phyloP scores from a whole-genome alignment of 2,888 invertebrate species.

The Bimastos eiseni region DNA sequence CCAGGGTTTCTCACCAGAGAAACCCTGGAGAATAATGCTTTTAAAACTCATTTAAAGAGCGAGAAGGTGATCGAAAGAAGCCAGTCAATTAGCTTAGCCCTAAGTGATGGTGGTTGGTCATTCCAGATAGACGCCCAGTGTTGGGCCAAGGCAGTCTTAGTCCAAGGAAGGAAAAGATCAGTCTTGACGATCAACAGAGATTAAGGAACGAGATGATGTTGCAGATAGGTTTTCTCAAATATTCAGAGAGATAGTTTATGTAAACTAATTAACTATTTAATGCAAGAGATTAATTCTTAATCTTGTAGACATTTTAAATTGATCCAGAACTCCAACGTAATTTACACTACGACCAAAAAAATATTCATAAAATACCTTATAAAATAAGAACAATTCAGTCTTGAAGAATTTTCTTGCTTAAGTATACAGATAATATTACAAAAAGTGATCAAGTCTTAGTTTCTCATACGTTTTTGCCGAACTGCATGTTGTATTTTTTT shows the following conservation, averaged over 20 bases:
- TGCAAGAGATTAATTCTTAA: not conserved
- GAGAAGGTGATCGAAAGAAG: too few species aligned
- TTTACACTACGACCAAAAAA: not conserved
- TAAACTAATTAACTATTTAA: not conserved
- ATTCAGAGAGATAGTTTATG: not conserved
- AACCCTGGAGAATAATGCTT: too few species aligned
- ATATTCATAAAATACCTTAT: not conserved
- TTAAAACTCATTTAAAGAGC: too few species aligned
- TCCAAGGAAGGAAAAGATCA: too few species aligned
- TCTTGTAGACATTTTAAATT: not conserved
- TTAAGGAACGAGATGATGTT: too few species aligned
- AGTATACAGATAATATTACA: not conserved
- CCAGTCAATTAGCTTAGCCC: too few species aligned
- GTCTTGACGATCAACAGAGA: too few species aligned
- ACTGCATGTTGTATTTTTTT: constrained; percentile 28
- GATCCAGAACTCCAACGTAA: not conserved
- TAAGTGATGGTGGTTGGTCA: too few species aligned
- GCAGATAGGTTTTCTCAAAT: too few species aligned
- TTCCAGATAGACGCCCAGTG: too few species aligned
- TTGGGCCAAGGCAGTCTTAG: too few species aligned
- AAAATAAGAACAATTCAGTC: not conserved
- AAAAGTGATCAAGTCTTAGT: not conserved
- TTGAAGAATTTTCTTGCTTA: not conserved
- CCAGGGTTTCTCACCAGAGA: too few species aligned
- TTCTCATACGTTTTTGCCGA: constrained; percentile 27